Evolutionary conservation across 35 echinoderm and acorn worm species (phyloP).

Genomic region (Apostichopus japonicus): DNA sequence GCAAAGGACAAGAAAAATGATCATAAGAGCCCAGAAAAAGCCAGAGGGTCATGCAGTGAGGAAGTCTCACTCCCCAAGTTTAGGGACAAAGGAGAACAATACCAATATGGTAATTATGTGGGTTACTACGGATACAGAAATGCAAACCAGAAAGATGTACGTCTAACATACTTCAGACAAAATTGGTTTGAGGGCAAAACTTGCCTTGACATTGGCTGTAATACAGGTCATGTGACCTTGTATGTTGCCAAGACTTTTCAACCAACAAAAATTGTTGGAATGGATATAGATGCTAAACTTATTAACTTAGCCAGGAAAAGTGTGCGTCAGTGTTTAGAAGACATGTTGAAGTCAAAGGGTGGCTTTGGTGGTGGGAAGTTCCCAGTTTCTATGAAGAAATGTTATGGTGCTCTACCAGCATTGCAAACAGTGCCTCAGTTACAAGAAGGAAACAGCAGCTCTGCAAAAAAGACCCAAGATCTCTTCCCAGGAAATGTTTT

Average conservation of each 20-base stretch:
- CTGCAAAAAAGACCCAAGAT: slow-evolving; percentile 3
- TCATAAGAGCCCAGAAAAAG: slow-evolving; percentile 63
- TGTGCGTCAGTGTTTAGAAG: slow-evolving; percentile 80
- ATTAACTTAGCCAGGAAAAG: slow-evolving; percentile 93
- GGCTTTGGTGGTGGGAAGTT: slow-evolving; percentile 61
- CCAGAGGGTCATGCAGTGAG: slow-evolving; percentile 60
- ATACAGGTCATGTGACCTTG: slow-evolving; percentile 95
- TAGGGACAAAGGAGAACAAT: slow-evolving; percentile 77
- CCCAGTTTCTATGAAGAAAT: slow-evolving; percentile 81
- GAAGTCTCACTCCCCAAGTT: slow-evolving; percentile 71
- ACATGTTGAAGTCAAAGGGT: slow-evolving; percentile 7
- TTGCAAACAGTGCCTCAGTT: neutral
- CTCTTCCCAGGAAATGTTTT: slow-evolving; percentile 91
- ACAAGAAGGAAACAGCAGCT: neutral
- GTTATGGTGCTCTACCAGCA: slow-evolving; percentile 66
- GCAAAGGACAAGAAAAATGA: slow-evolving; percentile 41
- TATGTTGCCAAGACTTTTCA: slow-evolving; percentile 76
- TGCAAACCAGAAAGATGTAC: slow-evolving; percentile 73
- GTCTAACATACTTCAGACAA: slow-evolving; percentile 68
- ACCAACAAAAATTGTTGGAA: slow-evolving; percentile 81
- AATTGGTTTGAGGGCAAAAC: slow-evolving; percentile 93
- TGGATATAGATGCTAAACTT: slow-evolving; percentile 92
- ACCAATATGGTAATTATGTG: slow-evolving; percentile 96
- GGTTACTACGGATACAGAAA: slow-evolving; percentile 98
- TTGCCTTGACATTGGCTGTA: slow-evolving; percentile 97